Conservation (phyloP, 2,113 vertebrate species). For the Parotia lawesii region DNA sequence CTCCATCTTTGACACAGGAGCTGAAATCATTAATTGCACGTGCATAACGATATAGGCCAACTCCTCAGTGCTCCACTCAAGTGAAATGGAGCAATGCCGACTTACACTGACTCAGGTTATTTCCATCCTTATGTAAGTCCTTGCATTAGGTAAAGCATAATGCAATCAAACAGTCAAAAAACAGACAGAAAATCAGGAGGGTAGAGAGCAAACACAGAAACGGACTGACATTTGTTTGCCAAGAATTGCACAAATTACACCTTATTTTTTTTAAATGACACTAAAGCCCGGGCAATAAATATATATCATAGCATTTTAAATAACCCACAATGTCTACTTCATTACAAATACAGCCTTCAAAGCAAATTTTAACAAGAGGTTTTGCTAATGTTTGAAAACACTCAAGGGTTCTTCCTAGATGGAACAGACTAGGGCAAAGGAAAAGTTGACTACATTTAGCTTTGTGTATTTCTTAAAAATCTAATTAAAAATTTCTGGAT, state of each 20-base stretch:
- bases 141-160: neutral
- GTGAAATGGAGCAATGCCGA: neutral
- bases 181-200: neutral
- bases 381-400: neutral
- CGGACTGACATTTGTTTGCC: neutral
- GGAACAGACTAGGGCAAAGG: neutral
- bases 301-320: neutral
- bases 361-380: neutral
- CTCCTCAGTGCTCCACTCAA: neutral
- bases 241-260: neutral
- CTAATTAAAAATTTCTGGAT: neutral
- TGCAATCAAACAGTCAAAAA: neutral
- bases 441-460: neutral
- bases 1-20: neutral
- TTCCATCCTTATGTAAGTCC: neutral
- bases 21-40: neutral
- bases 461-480: neutral
- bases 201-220: neutral
- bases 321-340: neutral
- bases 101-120: neutral
- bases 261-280: neutral
- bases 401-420: neutral
- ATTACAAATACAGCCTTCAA: neutral
- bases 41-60: neutral
- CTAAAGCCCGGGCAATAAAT: neutral